Conservation (phyloP, 2,888 invertebrate genomes). For the Oligia fasciuncula region DNA sequence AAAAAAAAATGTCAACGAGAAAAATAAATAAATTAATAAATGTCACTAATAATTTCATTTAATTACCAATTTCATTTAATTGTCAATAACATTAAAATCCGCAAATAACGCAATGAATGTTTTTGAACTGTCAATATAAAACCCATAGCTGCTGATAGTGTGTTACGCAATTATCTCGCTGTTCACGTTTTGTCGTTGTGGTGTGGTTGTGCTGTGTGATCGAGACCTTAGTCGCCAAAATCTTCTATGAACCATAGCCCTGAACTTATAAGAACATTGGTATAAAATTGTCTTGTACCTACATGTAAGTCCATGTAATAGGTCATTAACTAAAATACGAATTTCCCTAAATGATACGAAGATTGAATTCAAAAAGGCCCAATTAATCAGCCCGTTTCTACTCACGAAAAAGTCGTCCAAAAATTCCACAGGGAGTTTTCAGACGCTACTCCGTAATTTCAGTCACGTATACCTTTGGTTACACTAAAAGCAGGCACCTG, state of each 20-base stretch:
- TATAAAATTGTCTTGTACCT: neutral
- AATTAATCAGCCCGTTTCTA: conserved; percentile 22
- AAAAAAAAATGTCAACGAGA: too few species aligned
- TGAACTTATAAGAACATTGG: too few species aligned
- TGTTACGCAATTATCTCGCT: neutral
- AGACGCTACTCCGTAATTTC: conserved; percentile 39
- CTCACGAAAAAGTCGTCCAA: conserved; percentile 23
- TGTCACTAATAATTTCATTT: too few species aligned
- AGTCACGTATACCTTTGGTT: conserved; percentile 57
- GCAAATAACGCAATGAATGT: too few species aligned
- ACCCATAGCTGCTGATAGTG: too few species aligned
- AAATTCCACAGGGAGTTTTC: conserved; percentile 23
- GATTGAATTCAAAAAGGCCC: conserved; percentile 23
- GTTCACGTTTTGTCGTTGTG: neutral
- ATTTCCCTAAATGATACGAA: conserved; percentile 6
- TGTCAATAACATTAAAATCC: too few species aligned
- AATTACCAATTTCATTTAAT: too few species aligned
- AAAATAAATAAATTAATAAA: too few species aligned
- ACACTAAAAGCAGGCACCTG: conserved; percentile 51
- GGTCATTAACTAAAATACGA: neutral
- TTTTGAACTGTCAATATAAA: too few species aligned
- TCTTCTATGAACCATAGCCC: neutral
- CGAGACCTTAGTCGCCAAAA: neutral
- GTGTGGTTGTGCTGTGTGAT: neutral
- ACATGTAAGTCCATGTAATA: neutral